Conservation (phyloP, 53 echinoderm and acorn worm species). For the Apostichopus leukothele region DNA sequence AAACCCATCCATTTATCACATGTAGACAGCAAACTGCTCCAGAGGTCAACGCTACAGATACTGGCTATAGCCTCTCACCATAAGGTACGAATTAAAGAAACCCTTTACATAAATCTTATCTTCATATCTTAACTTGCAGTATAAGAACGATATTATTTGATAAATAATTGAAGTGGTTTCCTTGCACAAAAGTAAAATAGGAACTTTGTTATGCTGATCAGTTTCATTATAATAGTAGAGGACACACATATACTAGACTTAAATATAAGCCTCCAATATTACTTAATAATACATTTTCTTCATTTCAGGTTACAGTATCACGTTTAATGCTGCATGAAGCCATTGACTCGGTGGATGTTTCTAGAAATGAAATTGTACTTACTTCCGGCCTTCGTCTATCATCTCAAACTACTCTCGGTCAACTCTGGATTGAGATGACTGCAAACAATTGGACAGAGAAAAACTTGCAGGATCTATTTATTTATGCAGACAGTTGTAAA, state of each 20-base stretch:
- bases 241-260: neutral
- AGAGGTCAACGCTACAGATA: conserved; percentile 5
- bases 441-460: neutral
- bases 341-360: neutral
- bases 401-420: no score
- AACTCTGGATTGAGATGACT: neutral
- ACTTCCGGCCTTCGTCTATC: no score
- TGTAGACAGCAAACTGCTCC: neutral
- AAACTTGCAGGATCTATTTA: no score
- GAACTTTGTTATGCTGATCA: neutral
- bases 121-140: neutral
- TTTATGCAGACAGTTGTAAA: no score
- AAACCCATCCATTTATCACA: neutral
- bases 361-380: neutral
- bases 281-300: no score
- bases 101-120: neutral
- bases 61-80: neutral
- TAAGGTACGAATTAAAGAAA: neutral
- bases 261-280: no score
- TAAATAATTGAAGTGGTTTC: neutral
- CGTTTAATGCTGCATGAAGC: no score
- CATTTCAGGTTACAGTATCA: no score
- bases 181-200: neutral
- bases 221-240: no score
- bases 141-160: neutral